Evolutionary conservation across 2,113 vertebrate species (phyloP).

Genomic region (Guaruba guarouba): DNA sequence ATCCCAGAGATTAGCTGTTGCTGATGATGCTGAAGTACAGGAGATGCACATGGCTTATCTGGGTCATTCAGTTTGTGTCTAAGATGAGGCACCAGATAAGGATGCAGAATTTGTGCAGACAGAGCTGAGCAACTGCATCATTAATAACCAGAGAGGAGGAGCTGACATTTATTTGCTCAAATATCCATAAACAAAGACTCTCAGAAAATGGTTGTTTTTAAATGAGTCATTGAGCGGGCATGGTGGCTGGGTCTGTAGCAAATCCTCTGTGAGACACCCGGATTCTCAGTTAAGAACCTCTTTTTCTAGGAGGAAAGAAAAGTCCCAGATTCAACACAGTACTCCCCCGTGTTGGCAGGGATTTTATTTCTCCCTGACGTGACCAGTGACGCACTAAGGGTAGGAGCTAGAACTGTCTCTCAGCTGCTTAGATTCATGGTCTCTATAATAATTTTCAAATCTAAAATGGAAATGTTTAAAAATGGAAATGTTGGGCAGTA

Average conservation of each 20-base stretch:
- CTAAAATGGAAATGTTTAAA: slow-evolving; percentile 43
- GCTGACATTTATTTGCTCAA: slow-evolving; percentile 68
- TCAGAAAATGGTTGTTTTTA: slow-evolving; percentile 58
- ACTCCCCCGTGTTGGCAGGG: background rate
- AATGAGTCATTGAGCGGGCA: slow-evolving; percentile 36
- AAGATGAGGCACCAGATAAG: slow-evolving; percentile 58
- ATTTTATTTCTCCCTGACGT: background rate
- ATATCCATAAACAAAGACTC: slow-evolving; percentile 68
- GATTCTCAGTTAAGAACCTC: background rate
- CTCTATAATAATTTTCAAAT: background rate
- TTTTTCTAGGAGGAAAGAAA: background rate
- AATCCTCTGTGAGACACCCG: background rate
- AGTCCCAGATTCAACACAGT: background rate
- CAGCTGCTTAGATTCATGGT: background rate
- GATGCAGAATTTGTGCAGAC: slow-evolving; percentile 40
- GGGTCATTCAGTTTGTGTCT: slow-evolving; percentile 1
- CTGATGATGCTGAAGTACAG: slow-evolving; percentile 50
- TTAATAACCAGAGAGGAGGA: slow-evolving; percentile 55
- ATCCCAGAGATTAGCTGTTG: slow-evolving; percentile 58
- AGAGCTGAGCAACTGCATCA: slow-evolving; percentile 30
- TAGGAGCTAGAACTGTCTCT: background rate
- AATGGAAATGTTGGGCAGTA: background rate
- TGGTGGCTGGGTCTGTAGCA: background rate
- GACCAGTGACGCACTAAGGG: background rate
- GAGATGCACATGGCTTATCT: slow-evolving; percentile 38